Evolutionary conservation across 2,888 invertebrate species (phyloP).

Genomic region (Artemia sinica): DNA sequence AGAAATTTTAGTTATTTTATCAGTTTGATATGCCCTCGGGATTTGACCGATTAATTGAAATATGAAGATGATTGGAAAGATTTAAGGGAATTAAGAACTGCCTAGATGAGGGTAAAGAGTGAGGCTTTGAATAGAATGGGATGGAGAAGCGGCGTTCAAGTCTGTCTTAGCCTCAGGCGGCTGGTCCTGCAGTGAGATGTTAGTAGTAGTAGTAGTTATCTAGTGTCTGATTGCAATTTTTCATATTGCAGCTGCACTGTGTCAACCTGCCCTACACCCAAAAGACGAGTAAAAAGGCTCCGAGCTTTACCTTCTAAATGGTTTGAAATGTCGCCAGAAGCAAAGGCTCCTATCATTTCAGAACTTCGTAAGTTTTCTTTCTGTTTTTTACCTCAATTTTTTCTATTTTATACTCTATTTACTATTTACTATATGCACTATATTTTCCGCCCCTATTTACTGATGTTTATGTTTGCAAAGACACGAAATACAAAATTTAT

Average conservation of each 20-base stretch:
- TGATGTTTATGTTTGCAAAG: too few species aligned
- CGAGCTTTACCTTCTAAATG: constrained; percentile 70
- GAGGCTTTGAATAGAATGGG: neutral
- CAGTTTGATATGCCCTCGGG: too few species aligned
- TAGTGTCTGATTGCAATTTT: neutral
- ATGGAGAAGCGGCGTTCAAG: neutral
- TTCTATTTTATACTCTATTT: too few species aligned
- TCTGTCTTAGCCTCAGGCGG: neutral
- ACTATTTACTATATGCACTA: too few species aligned
- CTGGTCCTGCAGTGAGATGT: neutral
- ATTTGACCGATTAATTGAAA: too few species aligned
- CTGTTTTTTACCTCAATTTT: neutral
- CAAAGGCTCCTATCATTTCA: constrained; percentile 54
- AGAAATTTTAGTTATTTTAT: too few species aligned
- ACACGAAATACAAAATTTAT: too few species aligned
- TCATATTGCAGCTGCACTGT: constrained; percentile 47
- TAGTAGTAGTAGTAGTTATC: neutral
- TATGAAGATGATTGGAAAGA: too few species aligned
- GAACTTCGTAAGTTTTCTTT: constrained; percentile 50
- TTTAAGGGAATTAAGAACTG: neutral
- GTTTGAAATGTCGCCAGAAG: constrained; percentile 57
- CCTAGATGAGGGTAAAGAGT: neutral
- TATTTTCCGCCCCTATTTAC: too few species aligned
- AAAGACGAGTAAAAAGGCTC: constrained; percentile 63
- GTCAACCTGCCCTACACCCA: constrained; percentile 57